A percentile compares a stretch with the other conserved stretches of the same genome.
Conservation (phyloP, 2,113 vertebrate genomes). For the Chunga burmeisteri region DNA sequence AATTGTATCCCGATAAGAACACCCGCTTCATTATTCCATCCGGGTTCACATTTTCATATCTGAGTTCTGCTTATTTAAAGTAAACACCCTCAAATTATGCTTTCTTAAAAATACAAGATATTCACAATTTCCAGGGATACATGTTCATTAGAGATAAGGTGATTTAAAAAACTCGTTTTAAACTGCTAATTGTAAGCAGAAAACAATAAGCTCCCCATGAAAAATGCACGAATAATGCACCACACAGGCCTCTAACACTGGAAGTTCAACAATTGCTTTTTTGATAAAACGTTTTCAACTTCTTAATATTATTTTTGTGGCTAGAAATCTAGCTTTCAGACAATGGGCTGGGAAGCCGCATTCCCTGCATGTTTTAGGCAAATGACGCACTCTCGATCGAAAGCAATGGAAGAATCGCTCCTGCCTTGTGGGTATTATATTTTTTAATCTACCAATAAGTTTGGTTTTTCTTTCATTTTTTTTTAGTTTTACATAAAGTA, state of each 20-base stretch:
- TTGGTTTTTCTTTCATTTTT: constrained; percentile 29
- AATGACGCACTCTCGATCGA: constrained; percentile 42
- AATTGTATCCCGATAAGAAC: neutral
- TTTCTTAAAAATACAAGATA: neutral
- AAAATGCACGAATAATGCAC: neutral
- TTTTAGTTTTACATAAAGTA: constrained; percentile 73
- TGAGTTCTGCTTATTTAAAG: constrained; percentile 3
- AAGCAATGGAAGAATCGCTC: neutral
- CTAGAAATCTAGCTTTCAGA: constrained; percentile 42
- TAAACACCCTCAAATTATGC: constrained; percentile 6
- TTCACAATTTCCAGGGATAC: neutral
- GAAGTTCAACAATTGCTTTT: constrained; percentile 45
- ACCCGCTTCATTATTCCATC: neutral
- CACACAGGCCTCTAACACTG: neutral
- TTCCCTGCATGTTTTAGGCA: constrained; percentile 55
- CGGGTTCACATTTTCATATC: neutral
- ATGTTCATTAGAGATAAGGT: constrained; percentile 53
- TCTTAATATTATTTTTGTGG: neutral
- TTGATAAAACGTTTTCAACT: constrained; percentile 47
- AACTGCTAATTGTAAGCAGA: constrained; percentile 10
- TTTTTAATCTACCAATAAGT: constrained; percentile 64
- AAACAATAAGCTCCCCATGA: constrained; percentile 21
- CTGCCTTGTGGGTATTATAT: constrained; percentile 35
- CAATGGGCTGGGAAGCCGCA: neutral
- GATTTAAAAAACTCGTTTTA: neutral